Evolutionary conservation across 2,888 invertebrate species (phyloP), one percentile per base, ranked within the genome.

Genomic region (Eilema caniola): DNA sequence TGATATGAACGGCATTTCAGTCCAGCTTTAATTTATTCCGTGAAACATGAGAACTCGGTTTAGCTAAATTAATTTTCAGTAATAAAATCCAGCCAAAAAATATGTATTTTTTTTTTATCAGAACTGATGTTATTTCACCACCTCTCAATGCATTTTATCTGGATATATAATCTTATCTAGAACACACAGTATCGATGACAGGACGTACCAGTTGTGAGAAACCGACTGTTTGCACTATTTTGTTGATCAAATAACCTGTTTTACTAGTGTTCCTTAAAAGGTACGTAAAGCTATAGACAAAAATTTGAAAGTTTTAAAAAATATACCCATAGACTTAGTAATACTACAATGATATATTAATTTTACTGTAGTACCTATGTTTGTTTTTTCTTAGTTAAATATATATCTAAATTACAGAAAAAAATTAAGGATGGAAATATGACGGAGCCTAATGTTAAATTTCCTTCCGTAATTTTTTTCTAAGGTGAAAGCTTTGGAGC

Each of bases 151-250:
- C 24, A 37, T 10, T 65, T 56, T 65, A 65, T 65, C 56, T 66
- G 23, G 23, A 64, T 12, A 24, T 11, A 23, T 57, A 66, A 66
- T 66, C 33, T 66, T 57, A 66, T 66, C 66, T 33, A 33, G 57
- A 16, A 24, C 33, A 57, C 23, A 57, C 31, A 20, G n/a, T 66
- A 57, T 20, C 24, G 24, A 57, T 37, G 57, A 25, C 23, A 53
- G 53, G n/a, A n/a, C 31, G n/a, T 53, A 20, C 8, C 63, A 47
- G 12, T 47, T 53, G n/a, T 53, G 23, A 12, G n/a, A 53, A 47
- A n/a, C 47, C 28, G 25, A n/a, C 53, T 65, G 31, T 65, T 56
- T 53, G 53, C 28, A n/a, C 14, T 53, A 53, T 53, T 31, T 53
- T 28, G n/a, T n/a, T 65, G 16, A 28, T 16, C 25, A 65, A 65